These are phyloP conservation scores for Ciconia stormi DNA, from an alignment of 2,113 vertebrate genomes.

Conservation along the genomic window DNA sequence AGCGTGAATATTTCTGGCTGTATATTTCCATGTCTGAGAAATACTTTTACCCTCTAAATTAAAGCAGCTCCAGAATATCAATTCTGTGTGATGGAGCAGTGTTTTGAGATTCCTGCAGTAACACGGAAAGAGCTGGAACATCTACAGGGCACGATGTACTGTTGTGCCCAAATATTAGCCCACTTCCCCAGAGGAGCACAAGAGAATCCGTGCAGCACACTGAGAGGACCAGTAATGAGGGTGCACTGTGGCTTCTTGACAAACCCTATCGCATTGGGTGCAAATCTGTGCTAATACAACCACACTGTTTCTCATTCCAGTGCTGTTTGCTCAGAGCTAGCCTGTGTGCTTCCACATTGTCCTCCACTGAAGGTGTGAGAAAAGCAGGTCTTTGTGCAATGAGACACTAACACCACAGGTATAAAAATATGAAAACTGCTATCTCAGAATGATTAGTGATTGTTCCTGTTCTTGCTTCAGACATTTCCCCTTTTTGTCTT, in stretches of 20 bases:
- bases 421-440: background rate
- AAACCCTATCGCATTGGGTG: background rate
- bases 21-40: background rate
- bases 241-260: background rate
- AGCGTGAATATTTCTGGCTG: background rate
- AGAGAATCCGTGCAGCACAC: fast-evolving
- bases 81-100: background rate
- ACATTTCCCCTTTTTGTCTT: background rate
- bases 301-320: background rate
- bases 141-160: background rate
- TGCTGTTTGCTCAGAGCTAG: background rate
- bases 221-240: background rate
- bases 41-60: background rate
- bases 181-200: background rate
- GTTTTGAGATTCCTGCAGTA: background rate
- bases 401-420: background rate
- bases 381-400: background rate
- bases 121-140: background rate
- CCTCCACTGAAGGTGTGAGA: background rate
- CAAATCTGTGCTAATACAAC: background rate
- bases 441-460: background rate
- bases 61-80: background rate
- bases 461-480: background rate
- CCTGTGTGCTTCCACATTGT: background rate
- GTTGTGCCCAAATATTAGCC: background rate